Evolutionary conservation across 2,888 invertebrate species (phyloP).

Genomic region (Troides oblongomaculatus): DNA sequence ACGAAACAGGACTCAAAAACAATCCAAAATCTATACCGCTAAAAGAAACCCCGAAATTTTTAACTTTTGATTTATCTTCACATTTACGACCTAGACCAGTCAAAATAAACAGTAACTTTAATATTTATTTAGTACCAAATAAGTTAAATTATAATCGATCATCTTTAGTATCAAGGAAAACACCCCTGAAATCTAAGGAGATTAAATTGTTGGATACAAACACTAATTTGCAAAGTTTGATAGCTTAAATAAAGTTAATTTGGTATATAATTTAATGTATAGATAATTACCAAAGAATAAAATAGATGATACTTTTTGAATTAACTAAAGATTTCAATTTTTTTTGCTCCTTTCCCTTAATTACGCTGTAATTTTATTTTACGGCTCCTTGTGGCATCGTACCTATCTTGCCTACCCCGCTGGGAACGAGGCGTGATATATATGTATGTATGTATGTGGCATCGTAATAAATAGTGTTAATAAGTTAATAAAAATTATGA

Average conservation of each 20-base stretch:
- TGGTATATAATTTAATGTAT: background rate
- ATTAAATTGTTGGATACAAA: slow-evolving; percentile 19
- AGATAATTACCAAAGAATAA: background rate
- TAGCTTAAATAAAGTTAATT: background rate
- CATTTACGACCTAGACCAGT: slow-evolving; percentile 8
- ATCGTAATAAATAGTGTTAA: too few species aligned
- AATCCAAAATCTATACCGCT: background rate
- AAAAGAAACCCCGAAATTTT: slow-evolving; percentile 12
- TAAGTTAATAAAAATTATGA: too few species aligned
- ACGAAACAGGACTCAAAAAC: slow-evolving; percentile 36
- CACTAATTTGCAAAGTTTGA: slow-evolving; percentile 13
- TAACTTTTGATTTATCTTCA: background rate
- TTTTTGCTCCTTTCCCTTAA: too few species aligned
- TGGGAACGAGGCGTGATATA: too few species aligned
- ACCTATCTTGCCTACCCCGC: too few species aligned
- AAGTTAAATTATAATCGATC: background rate
- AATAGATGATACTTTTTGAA: background rate
- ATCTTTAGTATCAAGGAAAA: background rate
- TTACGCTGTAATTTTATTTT: too few species aligned
- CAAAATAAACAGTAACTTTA: slow-evolving; percentile 15
- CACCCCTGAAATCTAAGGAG: background rate
- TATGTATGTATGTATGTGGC: too few species aligned
- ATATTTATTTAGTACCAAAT: slow-evolving; percentile 8
- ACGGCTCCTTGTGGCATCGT: too few species aligned
- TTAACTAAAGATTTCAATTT: too few species aligned